These are phyloP conservation scores for Petroica traversi DNA, from an alignment of 2,113 vertebrate species.

Conservation along the genomic window DNA sequence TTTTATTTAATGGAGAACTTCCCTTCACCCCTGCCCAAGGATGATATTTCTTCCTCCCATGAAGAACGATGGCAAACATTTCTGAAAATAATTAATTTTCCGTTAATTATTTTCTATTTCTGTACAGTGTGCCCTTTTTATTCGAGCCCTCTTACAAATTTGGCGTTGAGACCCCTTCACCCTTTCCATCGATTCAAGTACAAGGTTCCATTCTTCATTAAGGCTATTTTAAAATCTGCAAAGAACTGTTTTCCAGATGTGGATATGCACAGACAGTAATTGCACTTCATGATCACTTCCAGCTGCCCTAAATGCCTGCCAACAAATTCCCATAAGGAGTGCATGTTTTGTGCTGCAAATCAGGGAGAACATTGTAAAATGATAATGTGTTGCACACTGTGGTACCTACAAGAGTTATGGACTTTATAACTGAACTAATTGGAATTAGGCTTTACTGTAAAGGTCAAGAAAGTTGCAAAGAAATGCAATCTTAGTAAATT, in stretches of 20 bases:
- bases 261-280: slow-evolving; percentile 92
- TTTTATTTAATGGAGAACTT: slow-evolving; percentile 10
- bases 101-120: slow-evolving; percentile 41
- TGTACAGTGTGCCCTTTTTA: slow-evolving; percentile 23
- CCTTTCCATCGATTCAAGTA: slow-evolving; percentile 60
- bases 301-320: slow-evolving; percentile 89
- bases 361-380: slow-evolving; percentile 85
- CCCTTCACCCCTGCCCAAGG: not conserved
- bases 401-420: slow-evolving; percentile 81
- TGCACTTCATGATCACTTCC: slow-evolving; percentile 96
- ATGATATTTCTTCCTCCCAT: not conserved
- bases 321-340: slow-evolving; percentile 85
- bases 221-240: slow-evolving; percentile 77
- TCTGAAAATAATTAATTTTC: slow-evolving; percentile 56
- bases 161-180: slow-evolving; percentile 51
- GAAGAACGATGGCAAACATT: not conserved
- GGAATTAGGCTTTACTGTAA: slow-evolving; percentile 73
- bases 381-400: slow-evolving; percentile 83
- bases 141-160: slow-evolving; percentile 46
- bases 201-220: slow-evolving; percentile 80
- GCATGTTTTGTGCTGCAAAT: slow-evolving; percentile 84
- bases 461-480: slow-evolving; percentile 73
- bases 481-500: slow-evolving; percentile 68
- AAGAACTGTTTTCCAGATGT: slow-evolving; percentile 92
- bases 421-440: slow-evolving; percentile 86